Evolutionary conservation across 2,888 invertebrate genomes (phyloP), one percentile per base, ranked within the genome.

Genomic region (Apamea epomidion): DNA sequence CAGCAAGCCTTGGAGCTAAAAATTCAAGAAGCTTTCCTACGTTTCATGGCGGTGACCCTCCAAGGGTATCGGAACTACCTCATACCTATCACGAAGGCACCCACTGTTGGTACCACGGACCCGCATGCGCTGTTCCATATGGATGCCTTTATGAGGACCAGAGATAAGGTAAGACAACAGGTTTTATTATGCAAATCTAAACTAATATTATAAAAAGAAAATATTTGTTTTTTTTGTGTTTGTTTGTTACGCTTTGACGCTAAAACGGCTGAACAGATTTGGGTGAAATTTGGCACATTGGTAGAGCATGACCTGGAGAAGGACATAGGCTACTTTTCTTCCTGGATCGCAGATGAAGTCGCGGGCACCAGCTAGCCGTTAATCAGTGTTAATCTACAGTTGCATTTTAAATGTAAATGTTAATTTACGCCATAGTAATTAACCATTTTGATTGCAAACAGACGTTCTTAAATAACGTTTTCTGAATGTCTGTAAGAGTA

Each of bases 1-100:
- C 93, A 99, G 98, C 98, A 99, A 97, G 98, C 98, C 32, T 97
- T 99, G 92, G 99, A 99, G 94, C 97, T 99, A 89, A 98, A 99
- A 95, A 99, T 99, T 85, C 99, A 99, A 96, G 99, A 99, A 95
- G 99, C 99, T 10, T 99, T 99, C 95, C 97, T 99, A 51, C 98
- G 99, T 77, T 99, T 99, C 93, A 99, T 99, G 98, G 99, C 99
- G 21, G 98, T 98, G 69, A 98, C 99, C 80, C 95, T 99, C 85
- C 99, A 98, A 93, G 99, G 99, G 0, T 99, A 99, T 94, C 97
- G 99, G 77, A 97, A 98, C 78, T 99, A 98, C 94, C 97, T 99
- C 83, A 97, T 99, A 90, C 99, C 99, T 4, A 99, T 99, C 80
- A 99, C 99, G 0, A 98, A 98, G 94, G 99, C 99, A 10, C 99